Conservation (phyloP, 2,888 invertebrate species). For the Euproctis similis region DNA sequence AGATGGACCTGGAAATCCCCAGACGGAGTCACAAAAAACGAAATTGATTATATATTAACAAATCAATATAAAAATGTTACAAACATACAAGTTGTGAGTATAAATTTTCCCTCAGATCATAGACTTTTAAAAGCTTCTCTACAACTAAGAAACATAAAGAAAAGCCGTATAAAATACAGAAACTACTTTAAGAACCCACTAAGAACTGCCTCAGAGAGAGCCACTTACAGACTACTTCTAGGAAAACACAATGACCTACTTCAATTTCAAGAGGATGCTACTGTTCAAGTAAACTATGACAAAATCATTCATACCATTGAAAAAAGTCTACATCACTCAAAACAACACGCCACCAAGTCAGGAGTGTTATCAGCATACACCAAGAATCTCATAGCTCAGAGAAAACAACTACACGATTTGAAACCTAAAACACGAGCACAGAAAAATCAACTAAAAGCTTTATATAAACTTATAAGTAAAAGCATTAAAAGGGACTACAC, state of each 20-base stretch:
- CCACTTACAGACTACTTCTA: neutral
- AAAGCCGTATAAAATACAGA: neutral
- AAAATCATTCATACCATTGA: conserved; percentile 1
- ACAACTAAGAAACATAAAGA: no score
- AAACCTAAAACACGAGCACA: conserved; percentile 1
- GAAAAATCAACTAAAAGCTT: conserved; percentile 1
- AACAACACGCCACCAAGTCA: no score
- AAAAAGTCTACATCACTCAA: conserved; percentile 1
- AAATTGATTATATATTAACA: conserved; percentile 1
- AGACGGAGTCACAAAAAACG: neutral
- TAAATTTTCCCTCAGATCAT: no score
- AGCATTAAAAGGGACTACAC: no score
- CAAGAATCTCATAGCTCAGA: no score
- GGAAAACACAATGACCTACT: neutral
- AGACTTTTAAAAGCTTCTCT: no score
- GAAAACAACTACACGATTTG: conserved; percentile 1
- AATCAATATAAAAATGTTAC: no score
- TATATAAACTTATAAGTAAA: no score
- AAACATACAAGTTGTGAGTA: conserved; percentile 1
- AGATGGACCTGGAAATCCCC: conserved; percentile 4
- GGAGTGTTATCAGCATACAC: no score
- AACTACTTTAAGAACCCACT: neutral
- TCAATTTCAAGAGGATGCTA: neutral
- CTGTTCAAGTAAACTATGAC: conserved; percentile 1
- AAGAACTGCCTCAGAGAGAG: neutral